Base-by-base conservation (phyloP, 37 sponge, comb jelly and placozoan genomes). In the Beroe ovata region DNA sequence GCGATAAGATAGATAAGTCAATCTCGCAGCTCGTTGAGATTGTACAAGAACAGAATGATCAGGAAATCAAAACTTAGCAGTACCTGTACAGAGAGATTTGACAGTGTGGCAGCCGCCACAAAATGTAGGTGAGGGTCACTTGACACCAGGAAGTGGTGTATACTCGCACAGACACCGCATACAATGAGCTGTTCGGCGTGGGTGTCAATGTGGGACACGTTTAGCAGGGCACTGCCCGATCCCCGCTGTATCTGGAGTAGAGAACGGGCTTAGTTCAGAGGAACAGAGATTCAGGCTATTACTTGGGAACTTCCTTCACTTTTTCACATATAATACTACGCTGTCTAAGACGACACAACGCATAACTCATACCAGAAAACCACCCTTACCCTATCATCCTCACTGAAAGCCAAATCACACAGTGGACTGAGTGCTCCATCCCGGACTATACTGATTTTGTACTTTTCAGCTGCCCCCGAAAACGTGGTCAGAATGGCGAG, bases 331-430 rank as follows among this genome's bases (percentile, higher is more conserved):
- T n/a, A n/a, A n/a, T n/a, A n/a, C n/a, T n/a, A n/a, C n/a, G n/a
- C n/a, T n/a, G n/a, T n/a, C n/a, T n/a, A n/a, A n/a, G n/a, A n/a
- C n/a, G n/a, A n/a, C n/a, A n/a, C n/a, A n/a, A n/a, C n/a, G n/a
- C n/a, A n/a, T n/a, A n/a, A n/a, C n/a, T n/a, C n/a, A n/a, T n/a
- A n/a, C n/a, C n/a, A n/a, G n/a, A n/a, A n/a, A n/a, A n/a, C n/a
- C n/a, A n/a, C n/a, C n/a, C 22, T 77, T 35, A 77, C 84, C 84
- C 84, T 77, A 29, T 39, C 33, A 77, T 77, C 84, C 38, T 77
- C 84, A 77, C 54, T 77, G 47, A 42, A 42, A 20, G 84, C 84
- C 16, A 77, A 35, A 8, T 77, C 84, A 77, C 84, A 77, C 3
- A 77, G 28, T 8, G 84, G 84, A 23, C 33, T 77, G 14, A 77